These are phyloP conservation scores for Galemys pyrenaicus DNA, from an alignment of 2,113 vertebrate species.

Conservation along the genomic window DNA sequence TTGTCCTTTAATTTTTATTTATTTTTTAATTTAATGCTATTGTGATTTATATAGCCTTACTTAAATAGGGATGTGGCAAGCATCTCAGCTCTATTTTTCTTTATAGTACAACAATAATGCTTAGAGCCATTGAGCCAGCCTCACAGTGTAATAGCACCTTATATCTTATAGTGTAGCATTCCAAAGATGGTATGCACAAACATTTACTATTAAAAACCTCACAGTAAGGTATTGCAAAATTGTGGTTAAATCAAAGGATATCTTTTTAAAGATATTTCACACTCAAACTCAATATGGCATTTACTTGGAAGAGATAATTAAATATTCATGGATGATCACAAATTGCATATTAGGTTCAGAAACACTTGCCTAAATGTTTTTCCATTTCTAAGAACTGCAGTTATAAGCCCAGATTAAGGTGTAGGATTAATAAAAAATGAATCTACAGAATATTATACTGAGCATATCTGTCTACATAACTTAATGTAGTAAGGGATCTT, in stretches of 20 bases:
- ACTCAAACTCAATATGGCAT: neutral
- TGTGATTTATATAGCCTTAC: neutral
- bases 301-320: constrained; percentile 53
- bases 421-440: constrained; percentile 39
- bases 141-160: neutral
- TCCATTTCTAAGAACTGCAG: neutral
- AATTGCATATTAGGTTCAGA: constrained; percentile 20
- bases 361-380: constrained; percentile 14
- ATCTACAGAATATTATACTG: neutral
- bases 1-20: constrained; percentile 9
- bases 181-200: neutral
- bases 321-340: constrained; percentile 26
- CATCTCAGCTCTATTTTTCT: neutral
- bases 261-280: neutral
- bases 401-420: constrained; percentile 43
- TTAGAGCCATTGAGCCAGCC: neutral
- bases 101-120: neutral
- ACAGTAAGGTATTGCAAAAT: neutral
- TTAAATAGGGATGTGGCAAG: neutral
- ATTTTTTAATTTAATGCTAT: neutral
- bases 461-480: neutral
- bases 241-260: neutral
- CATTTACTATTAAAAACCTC: neutral
- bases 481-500: neutral
- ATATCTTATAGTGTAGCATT: neutral